Base-by-base conservation (phyloP, 2,888 invertebrate species). In the Scaptomyza cyrtandrae region DNA sequence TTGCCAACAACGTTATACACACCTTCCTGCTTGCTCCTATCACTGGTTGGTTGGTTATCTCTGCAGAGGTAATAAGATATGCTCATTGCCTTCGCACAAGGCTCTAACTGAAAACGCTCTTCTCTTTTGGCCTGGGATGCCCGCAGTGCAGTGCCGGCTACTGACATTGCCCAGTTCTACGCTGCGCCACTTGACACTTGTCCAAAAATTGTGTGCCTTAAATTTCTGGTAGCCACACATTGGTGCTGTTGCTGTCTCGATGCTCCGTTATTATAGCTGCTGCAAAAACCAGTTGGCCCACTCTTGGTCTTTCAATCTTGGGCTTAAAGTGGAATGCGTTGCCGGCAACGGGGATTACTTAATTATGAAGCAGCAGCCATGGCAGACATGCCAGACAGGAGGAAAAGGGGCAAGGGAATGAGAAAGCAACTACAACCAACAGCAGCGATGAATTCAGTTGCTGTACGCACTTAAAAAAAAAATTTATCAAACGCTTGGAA, bases 31-130 rank as follows among this genome's bases (percentile, higher is more conserved):
- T 48, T 24, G 7, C 10, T 31, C 33, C 19, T 7, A 19, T 4
- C 41, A 24, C 5, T 1, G 39, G 14, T 46, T 69, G 54, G 16
- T 45, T 59, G 67, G 75, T 75, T 57, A 75, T 69, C 75, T 71
- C 80, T 80, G 82, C 85, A 77, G 85, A 64, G 82, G 85, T 85
- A 85, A 83, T 83, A 83, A 85, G 83, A 85, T 85, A 83, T 82
- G 80, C 83, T 78, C 80, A 66, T 61, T 74, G 71, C 75, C 57
- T 65, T 71, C 63, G 66, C 72, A 69, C 75, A 71, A 74, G 76
- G 71, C 70, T 59, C 73, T 76, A 76, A 67, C 73, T 64, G 53
- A 52, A 71, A 68, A 71, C 60, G 35, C 14, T 27, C 48, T 63
- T 65, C 60, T 16, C 63, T 67, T 60, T 29, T 48, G 45, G 45